Evolutionary conservation across 1,140 invertebrate genomes (phyloP), one percentile per base, ranked within the genome.

Genomic region (Ridgeia piscesae): DNA sequence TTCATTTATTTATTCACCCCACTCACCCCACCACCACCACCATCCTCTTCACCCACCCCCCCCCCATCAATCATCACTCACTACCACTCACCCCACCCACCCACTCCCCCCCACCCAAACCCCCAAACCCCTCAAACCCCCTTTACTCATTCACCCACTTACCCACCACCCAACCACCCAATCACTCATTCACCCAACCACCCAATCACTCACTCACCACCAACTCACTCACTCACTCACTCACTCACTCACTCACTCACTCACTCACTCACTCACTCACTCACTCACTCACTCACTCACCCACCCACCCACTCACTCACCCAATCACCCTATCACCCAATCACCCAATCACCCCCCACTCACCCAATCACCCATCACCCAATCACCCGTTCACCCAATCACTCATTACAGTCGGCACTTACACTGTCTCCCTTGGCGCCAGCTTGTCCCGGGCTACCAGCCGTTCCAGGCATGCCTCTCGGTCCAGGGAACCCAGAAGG

Each of bases 171-270:
- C n/a, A n/a, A n/a, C 6, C 91, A 48, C 91, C 35, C 91, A n/a
- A n/a, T 48, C 91, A 91, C 91, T 91, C n/a, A n/a, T n/a, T n/a
- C n/a, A n/a, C n/a, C n/a, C n/a, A 33, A 91, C 91, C 91, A 91
- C 91, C 48, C 91, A 91, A 8, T 91, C 91, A 91, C 91, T 91
- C 91, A 91, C 91, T 91, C 91, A 48, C 27, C 91, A 91, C 35
- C 27, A 34, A 91, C 91, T 91, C 91, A 48, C 91, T 91, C 91
- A 91, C 91, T 48, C 91, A 91, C 91, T 48, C 91, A 48, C 35
- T 91, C 91, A 91, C 35, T 91, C 91, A 91, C 35, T 91, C 91
- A 91, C 35, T 91, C 91, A 91, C 91, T 91, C 91, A 48, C 35
- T 48, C 91, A 91, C 91, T 91, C 91, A 50, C 91, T 11, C 91